Conservation (phyloP, 2,113 vertebrate species). For the Odocoileus hemionus region DNA sequence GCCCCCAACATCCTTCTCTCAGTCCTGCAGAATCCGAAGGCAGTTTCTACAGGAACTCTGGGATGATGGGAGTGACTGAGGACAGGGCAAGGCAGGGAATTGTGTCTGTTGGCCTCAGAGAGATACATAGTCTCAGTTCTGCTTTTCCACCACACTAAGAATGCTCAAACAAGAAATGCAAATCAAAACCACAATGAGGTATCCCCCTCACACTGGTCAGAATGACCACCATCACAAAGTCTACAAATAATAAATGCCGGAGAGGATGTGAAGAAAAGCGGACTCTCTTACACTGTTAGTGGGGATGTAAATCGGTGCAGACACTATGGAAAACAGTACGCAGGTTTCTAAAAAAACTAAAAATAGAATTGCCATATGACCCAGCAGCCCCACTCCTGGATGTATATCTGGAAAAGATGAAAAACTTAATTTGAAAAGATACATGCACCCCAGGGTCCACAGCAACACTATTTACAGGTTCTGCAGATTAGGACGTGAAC, state of each 20-base stretch:
- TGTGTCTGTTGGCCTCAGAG: not conserved
- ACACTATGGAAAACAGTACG: accelerated
- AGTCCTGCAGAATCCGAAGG: not conserved
- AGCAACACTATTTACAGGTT: not conserved
- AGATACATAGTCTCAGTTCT: not conserved
- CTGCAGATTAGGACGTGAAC: not conserved
- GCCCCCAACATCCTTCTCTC: not conserved
- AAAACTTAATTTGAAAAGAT: not conserved
- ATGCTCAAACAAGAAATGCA: not conserved
- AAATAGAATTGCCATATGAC: not conserved
- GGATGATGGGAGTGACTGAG: not conserved
- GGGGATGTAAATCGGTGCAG: not conserved
- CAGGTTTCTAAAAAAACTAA: not conserved
- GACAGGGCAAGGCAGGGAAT: not conserved
- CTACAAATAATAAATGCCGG: not conserved
- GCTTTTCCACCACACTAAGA: not conserved
- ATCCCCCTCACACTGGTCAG: not conserved
- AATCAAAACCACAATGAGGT: not conserved
- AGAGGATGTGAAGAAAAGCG: not conserved
- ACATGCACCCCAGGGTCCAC: not conserved
- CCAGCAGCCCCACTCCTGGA: not conserved
- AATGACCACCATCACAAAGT: not conserved
- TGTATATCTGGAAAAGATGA: not conserved
- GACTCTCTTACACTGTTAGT: not conserved
- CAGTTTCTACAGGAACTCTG: not conserved